A percentile compares a stretch with the other conserved stretches of the same genome.
Evolutionary conservation across 2,113 vertebrate species (phyloP).

Genomic region (Bostrychus sinensis): DNA sequence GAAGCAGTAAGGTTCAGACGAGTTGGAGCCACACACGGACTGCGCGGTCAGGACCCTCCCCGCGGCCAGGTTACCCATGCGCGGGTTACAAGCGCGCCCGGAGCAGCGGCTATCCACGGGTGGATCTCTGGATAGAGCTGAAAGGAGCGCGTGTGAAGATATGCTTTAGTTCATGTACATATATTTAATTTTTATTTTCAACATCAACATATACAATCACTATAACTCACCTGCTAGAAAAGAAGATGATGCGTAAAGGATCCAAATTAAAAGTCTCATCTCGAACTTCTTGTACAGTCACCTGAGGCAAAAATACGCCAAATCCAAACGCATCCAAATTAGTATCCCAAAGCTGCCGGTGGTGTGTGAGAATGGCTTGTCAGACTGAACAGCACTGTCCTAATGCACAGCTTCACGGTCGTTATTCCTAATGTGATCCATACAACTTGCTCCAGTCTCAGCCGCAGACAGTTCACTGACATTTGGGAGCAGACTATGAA

Average conservation of each 20-base stretch:
- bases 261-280: constrained; percentile 55
- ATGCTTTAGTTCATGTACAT: too few species aligned
- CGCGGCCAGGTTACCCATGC: constrained; percentile 88
- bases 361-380: not conserved
- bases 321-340: not conserved
- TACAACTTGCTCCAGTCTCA: constrained; percentile 24
- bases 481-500: constrained; percentile 46
- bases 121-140: constrained; percentile 60
- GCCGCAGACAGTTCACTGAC: constrained; percentile 53
- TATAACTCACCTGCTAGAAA: constrained; percentile 63
- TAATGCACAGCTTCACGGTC: not conserved
- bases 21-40: constrained; percentile 80
- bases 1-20: constrained; percentile 81
- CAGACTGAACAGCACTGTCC: not conserved
- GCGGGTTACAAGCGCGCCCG: constrained; percentile 87
- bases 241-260: constrained; percentile 56
- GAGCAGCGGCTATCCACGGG: constrained; percentile 75
- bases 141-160: not conserved
- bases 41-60: constrained; percentile 82
- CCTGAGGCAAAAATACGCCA: not conserved
- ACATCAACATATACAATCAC: too few species aligned
- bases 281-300: constrained; percentile 20
- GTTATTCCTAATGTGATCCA: constrained; percentile 23
- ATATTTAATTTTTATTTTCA: too few species aligned
- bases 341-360: not conserved